Conservation (phyloP, 2,113 vertebrate genomes). For the Pachycephala philippinensis region DNA sequence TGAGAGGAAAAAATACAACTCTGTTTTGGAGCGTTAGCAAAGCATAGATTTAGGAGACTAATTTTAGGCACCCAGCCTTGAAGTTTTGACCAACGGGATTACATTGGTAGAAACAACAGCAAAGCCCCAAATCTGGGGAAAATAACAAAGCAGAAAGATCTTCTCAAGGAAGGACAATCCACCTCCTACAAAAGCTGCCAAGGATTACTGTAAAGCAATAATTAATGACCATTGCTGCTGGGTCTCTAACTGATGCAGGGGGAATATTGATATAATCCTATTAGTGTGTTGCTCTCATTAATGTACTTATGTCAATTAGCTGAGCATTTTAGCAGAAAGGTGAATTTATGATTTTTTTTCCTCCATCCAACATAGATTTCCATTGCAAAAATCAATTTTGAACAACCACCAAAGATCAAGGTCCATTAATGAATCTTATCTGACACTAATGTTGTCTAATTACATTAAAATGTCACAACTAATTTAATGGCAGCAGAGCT, state of each 20-base stretch:
- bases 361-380: constrained; percentile 19
- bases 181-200: constrained; percentile 12
- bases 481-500: constrained; percentile 58
- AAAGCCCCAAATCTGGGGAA: background rate
- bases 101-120: background rate
- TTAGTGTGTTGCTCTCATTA: constrained; percentile 62
- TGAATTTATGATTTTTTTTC: constrained; percentile 43
- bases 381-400: constrained; percentile 59
- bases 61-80: background rate
- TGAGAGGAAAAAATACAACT: background rate
- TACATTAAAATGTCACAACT: constrained; percentile 71
- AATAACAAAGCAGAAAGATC: constrained; percentile 33
- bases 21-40: background rate
- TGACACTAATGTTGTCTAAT: constrained; percentile 69
- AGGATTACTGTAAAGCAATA: constrained; percentile 52
- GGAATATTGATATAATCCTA: constrained; percentile 68
- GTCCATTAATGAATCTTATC: constrained; percentile 62
- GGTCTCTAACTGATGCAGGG: constrained; percentile 59
- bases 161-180: constrained; percentile 17
- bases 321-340: constrained; percentile 65
- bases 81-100: background rate
- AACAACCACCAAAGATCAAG: constrained; percentile 57
- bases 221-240: constrained; percentile 59
- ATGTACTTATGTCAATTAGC: constrained; percentile 71
- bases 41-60: background rate